phyloP scores from a whole-genome alignment of 2,797 vertebrate species.

The Iguana delicatissima region DNA sequence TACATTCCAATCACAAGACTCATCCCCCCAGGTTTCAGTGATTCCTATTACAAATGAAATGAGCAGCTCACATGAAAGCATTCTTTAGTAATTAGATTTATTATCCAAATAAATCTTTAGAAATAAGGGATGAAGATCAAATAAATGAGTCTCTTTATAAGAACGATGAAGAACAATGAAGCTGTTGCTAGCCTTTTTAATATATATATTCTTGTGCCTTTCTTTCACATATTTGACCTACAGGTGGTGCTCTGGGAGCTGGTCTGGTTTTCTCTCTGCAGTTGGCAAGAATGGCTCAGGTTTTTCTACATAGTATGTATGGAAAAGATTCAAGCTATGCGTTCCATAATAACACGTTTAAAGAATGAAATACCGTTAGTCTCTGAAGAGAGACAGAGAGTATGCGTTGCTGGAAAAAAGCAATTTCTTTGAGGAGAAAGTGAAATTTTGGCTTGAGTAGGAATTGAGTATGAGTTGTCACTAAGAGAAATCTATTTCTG shows the following conservation, averaged over 20 bases:
- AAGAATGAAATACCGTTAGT: not conserved
- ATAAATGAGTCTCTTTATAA: not conserved
- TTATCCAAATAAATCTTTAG: not conserved
- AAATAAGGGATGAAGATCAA: not conserved
- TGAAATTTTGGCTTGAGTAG: constrained; percentile 2
- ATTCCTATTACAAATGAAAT: too few species aligned
- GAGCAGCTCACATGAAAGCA: not conserved
- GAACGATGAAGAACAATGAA: not conserved
- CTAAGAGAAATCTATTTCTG: not conserved
- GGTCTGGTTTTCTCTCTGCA: not conserved
- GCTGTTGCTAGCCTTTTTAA: not conserved
- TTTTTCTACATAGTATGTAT: not conserved
- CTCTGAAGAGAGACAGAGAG: not conserved
- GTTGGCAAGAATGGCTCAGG: not conserved
- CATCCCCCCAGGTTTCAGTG: too few species aligned
- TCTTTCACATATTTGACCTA: accelerated
- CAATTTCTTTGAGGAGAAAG: not conserved
- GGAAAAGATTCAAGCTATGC: not conserved
- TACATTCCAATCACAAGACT: too few species aligned
- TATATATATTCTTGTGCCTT: not conserved
- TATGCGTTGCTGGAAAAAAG: not conserved
- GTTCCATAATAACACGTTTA: not conserved
- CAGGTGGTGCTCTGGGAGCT: constrained; percentile 39
- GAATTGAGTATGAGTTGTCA: not conserved
- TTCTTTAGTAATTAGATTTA: not conserved